Percentiles rank a stretch among this genome's conserved stretches.
phyloP scores from a whole-genome alignment of 2,797 vertebrate species.

The Fringilla coelebs region DNA sequence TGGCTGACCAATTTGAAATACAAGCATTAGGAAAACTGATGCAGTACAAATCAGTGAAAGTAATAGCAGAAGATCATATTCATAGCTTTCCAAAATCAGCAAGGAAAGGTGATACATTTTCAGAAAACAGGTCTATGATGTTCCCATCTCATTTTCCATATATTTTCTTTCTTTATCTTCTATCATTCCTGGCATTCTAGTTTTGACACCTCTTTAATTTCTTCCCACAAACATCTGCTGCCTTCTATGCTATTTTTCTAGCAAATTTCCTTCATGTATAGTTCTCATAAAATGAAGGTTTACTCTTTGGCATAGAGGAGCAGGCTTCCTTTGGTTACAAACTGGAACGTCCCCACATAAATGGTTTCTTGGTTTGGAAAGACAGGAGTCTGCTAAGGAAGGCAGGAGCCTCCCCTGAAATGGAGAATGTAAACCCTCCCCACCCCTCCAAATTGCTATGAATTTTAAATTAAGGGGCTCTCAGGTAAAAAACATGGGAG shows the following conservation, averaged over 20 bases:
- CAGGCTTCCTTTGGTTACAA: rapidly evolving
- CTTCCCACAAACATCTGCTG: not conserved
- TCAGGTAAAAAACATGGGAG: too few species aligned
- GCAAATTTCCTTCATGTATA: not conserved
- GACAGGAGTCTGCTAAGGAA: too few species aligned
- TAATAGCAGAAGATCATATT: not conserved
- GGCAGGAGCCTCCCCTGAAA: too few species aligned
- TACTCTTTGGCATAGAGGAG: not conserved
- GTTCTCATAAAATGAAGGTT: not conserved
- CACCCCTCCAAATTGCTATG: too few species aligned
- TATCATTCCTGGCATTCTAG: not conserved
- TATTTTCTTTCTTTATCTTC: not conserved
- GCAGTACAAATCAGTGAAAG: not conserved
- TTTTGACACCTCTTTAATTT: not conserved
- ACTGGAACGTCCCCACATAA: not conserved
- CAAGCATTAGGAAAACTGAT: not conserved
- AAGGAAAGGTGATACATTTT: not conserved
- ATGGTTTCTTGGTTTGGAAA: too few species aligned
- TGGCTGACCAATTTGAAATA: not conserved
- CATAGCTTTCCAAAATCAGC: not conserved
- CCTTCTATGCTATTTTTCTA: not conserved
- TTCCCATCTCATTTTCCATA: not conserved
- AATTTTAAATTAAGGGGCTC: too few species aligned
- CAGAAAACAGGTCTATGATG: not conserved
- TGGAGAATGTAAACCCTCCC: too few species aligned